phyloP scores from a whole-genome alignment of 2,888 invertebrate species.

The Brachyptera risi region DNA sequence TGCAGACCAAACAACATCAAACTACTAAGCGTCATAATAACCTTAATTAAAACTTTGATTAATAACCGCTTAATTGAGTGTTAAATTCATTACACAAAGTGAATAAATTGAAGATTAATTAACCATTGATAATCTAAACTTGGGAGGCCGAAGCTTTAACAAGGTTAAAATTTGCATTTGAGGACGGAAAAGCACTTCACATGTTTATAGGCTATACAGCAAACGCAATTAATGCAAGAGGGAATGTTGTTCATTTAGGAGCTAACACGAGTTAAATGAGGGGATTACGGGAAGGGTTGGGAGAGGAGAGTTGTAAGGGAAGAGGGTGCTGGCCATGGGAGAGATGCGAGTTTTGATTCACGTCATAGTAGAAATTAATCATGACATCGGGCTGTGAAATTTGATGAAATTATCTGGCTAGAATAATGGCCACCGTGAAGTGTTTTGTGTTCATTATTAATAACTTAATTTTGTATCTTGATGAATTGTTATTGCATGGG shows the following conservation, averaged over 20 bases:
- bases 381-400: neutral
- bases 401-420: neutral
- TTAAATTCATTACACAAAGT: slow-evolving; percentile 49
- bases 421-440: neutral
- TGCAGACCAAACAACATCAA: slow-evolving; percentile 32
- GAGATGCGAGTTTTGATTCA: neutral
- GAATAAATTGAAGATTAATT: slow-evolving; percentile 54
- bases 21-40: slow-evolving; percentile 34
- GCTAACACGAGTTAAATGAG: slow-evolving; percentile 31
- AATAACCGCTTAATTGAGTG: slow-evolving; percentile 55
- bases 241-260: slow-evolving; percentile 33
- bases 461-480: neutral
- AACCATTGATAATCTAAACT: slow-evolving; percentile 52
- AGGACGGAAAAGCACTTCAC: slow-evolving; percentile 46
- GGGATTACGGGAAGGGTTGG: slow-evolving; percentile 26
- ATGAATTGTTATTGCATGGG: no score
- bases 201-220: no score
- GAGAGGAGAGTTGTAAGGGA: slow-evolving; percentile 14
- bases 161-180: slow-evolving; percentile 53
- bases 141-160: slow-evolving; percentile 48
- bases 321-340: no score
- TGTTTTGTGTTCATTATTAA: neutral
- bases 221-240: slow-evolving; percentile 35
- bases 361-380: neutral
- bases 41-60: slow-evolving; percentile 55